Evolutionary conservation across 1,140 invertebrate genomes (phyloP).

Genomic region (Nylanderia fulva): DNA sequence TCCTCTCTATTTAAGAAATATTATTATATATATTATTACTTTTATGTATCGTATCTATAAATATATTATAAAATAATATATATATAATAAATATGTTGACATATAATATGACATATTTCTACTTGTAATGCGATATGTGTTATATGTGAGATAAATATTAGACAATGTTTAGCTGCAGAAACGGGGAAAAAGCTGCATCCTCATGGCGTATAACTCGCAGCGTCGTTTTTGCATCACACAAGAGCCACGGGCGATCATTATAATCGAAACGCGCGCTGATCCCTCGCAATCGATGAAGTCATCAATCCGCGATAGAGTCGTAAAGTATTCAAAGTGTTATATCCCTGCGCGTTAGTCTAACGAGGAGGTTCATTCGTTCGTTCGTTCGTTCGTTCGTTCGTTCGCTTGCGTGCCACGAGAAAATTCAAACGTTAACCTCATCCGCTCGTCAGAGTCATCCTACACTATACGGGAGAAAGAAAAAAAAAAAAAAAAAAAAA

Average conservation of each 20-base stretch:
- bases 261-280: conserved; percentile 29
- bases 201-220: background rate
- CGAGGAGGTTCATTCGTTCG: conserved; percentile 39
- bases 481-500: conserved; percentile 2
- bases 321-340: conserved; percentile 47
- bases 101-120: background rate
- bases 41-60: too few relatives aligned
- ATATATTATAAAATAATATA: background rate
- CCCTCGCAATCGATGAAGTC: conserved; percentile 43
- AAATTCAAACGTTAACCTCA: conserved; percentile 42
- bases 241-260: conserved; percentile 18
- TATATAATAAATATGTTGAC: background rate
- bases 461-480: background rate
- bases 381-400: too few relatives aligned
- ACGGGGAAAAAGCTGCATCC: background rate
- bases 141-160: background rate
- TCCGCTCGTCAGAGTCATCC: conserved; percentile 40
- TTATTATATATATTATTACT: too few relatives aligned
- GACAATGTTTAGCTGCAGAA: background rate
- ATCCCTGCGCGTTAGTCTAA: conserved; percentile 41
- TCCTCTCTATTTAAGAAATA: too few relatives aligned
- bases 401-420: conserved; percentile 56
- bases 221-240: background rate
- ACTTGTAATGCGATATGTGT: background rate
- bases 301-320: conserved; percentile 47